Base-by-base conservation (phyloP, 2,888 invertebrate genomes). In the Chesias legatella region DNA sequence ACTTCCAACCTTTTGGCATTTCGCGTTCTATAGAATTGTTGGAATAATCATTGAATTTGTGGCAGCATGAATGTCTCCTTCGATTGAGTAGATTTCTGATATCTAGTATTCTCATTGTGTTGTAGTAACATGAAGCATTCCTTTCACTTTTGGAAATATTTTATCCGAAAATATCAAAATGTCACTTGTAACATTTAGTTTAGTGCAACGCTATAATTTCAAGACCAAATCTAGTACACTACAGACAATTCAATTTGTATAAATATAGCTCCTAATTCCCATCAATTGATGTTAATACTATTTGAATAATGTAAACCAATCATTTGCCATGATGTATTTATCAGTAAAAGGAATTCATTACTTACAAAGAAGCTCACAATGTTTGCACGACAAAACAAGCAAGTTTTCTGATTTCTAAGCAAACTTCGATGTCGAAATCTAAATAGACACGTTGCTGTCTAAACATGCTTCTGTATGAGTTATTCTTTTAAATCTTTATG, bases 1-100 rank as follows among this genome's bases (percentile, higher is more conserved):
- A 71, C 68, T 67, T 57, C 30, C 59, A 64, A 67, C 70, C 74
- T 71, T 43, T 66, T 65, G 72, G 38, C 70, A 72, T 75, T 73
- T 67, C 53, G 24, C 42, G 32, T 44, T 50, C 36, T 44, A 33
- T 24, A 40, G 35, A 38, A 43, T 48, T 43, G 37, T 21, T 10
- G 3, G 6, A 26, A 17, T 17, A 17, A 2, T 17, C 13, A 3
- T 5, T 3, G 11, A 17, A 33, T 33, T 20, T 33, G 21, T 28
- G 24, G 20, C 25, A 25, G 27, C 10, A 24, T 13, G 28, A 24
- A 33, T 26, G 7, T 22, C 26, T 31, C 30, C 41, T 41, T 34
- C 41, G 13, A 17, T 3, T 17, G 3, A 17, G 3, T 3, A 17
- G 13, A 17, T 17, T 17, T 17, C 13, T 5, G 13, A 17, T 17